Percentiles rank a stretch among this genome's conserved stretches.
These are phyloP conservation scores for Acronicta alni DNA, from an alignment of 2,888 invertebrate genomes.

Conservation along the genomic window DNA sequence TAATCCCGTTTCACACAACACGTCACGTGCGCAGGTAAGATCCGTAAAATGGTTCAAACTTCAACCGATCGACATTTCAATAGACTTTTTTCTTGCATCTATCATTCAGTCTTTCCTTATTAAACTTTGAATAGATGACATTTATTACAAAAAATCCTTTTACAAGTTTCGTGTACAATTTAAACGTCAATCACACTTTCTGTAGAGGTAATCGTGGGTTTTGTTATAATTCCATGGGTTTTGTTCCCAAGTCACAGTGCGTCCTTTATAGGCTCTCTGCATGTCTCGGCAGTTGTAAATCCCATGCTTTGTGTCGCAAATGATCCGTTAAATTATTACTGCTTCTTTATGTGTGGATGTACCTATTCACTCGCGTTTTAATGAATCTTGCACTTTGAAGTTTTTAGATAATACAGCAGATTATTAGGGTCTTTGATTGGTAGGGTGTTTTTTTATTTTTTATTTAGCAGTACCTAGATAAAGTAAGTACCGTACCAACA, in stretches of 20 bases:
- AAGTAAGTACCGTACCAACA: too few relatives aligned
- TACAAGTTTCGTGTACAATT: slow-evolving; percentile 68
- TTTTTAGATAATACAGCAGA: slow-evolving; percentile 13
- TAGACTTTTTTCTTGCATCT: slow-evolving; percentile 61
- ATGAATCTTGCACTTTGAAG: slow-evolving; percentile 3
- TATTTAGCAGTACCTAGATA: too few relatives aligned
- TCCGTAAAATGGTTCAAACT: slow-evolving; percentile 41
- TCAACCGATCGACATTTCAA: slow-evolving; percentile 52
- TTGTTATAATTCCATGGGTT: slow-evolving; percentile 71
- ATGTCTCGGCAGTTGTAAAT: slow-evolving; percentile 58
- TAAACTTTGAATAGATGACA: slow-evolving; percentile 67
- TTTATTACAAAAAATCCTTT: slow-evolving; percentile 67
- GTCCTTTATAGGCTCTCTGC: slow-evolving; percentile 60
- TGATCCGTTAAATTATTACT: slow-evolving; percentile 79
- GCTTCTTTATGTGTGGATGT: slow-evolving; percentile 61
- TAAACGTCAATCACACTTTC: slow-evolving; percentile 77
- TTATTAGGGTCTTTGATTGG: slow-evolving; percentile 12
- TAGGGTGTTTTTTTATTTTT: not conserved
- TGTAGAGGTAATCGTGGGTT: slow-evolving; percentile 56
- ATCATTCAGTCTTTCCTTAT: slow-evolving; percentile 60
- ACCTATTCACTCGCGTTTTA: slow-evolving; percentile 28
- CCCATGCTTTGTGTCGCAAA: slow-evolving; percentile 70
- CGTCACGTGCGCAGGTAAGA: slow-evolving; percentile 58
- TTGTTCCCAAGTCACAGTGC: slow-evolving; percentile 66
- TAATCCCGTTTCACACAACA: slow-evolving; percentile 57